A percentile compares a stretch with the other conserved stretches of the same genome.
phyloP scores from a whole-genome alignment of 2,888 invertebrate species.

The Chalcosyrphus nemorum region DNA sequence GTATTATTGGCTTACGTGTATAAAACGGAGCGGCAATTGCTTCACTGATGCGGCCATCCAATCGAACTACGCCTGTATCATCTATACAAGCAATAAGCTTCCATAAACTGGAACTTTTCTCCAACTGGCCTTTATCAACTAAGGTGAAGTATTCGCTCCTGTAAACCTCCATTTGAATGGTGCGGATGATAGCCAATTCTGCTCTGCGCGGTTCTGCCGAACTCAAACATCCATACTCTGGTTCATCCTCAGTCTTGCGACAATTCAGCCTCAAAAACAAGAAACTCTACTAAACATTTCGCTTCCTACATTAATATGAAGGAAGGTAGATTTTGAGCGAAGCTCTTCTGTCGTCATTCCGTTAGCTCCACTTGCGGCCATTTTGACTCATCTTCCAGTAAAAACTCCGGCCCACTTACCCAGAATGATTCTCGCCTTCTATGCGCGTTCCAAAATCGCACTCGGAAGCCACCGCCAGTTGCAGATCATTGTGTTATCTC shows the following conservation, averaged over 20 bases:
- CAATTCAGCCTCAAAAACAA: neutral
- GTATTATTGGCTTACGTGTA: neutral
- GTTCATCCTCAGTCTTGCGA: neutral
- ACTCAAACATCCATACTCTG: neutral
- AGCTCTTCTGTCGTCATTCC: neutral
- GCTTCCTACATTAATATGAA: neutral
- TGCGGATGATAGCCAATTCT: neutral
- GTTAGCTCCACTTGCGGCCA: neutral
- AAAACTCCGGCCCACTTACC: neutral
- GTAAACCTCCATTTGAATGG: neutral
- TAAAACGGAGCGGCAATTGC: neutral
- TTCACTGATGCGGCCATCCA: neutral
- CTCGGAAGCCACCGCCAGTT: no score
- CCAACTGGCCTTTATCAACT: neutral
- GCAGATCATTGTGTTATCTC: neutral
- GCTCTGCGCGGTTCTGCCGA: neutral
- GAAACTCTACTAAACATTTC: neutral
- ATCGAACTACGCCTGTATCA: neutral
- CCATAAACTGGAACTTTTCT: neutral
- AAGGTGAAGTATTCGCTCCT: neutral
- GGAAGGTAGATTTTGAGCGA: neutral
- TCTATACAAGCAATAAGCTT: neutral
- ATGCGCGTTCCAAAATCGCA: neutral
- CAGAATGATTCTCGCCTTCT: neutral
- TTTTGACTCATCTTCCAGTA: neutral